Evolutionary conservation across 2,797 vertebrate species (phyloP).

Genomic region (Avahi laniger): DNA sequence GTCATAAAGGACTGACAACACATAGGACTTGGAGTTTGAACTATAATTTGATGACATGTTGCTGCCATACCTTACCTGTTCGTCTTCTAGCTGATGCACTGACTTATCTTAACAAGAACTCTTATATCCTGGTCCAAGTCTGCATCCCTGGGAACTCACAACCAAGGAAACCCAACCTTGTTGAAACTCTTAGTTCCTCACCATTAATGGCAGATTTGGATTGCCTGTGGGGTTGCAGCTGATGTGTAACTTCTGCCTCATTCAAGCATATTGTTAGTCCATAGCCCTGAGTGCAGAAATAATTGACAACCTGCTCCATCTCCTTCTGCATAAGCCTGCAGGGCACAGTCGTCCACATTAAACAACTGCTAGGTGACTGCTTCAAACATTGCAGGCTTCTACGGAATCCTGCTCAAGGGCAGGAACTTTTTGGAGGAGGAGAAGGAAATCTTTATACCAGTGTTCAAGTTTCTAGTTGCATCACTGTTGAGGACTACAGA

Average conservation of each 20-base stretch:
- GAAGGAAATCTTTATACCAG: conserved; percentile 51
- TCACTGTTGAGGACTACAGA: conserved; percentile 10
- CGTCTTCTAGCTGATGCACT: conserved; percentile 23
- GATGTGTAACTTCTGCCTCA: conserved; percentile 51
- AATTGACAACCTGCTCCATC: conserved; percentile 72
- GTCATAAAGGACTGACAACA: conserved; percentile 19
- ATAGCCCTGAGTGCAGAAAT: conserved; percentile 75
- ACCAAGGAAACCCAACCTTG: conserved; percentile 48
- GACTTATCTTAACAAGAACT: conserved; percentile 55
- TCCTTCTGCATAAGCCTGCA: conserved; percentile 51
- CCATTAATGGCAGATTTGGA: conserved; percentile 53
- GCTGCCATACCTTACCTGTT: conserved; percentile 45
- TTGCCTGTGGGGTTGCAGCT: conserved; percentile 59
- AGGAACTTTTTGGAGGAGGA: conserved; percentile 62
- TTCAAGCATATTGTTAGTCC: conserved; percentile 66
- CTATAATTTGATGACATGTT: conserved; percentile 43
- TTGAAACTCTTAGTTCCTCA: conserved; percentile 41
- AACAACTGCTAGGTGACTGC: conserved; percentile 59
- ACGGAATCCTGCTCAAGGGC: conserved; percentile 61
- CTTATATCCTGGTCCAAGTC: conserved; percentile 36
- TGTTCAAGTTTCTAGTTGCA: conserved; percentile 40
- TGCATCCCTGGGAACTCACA: conserved; percentile 49
- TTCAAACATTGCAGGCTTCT: conserved; percentile 69
- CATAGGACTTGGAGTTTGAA: conserved; percentile 30
- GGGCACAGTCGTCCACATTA: conserved; percentile 55